Base-by-base conservation (phyloP, 2,888 invertebrate species). In the Clanis bilineata region DNA sequence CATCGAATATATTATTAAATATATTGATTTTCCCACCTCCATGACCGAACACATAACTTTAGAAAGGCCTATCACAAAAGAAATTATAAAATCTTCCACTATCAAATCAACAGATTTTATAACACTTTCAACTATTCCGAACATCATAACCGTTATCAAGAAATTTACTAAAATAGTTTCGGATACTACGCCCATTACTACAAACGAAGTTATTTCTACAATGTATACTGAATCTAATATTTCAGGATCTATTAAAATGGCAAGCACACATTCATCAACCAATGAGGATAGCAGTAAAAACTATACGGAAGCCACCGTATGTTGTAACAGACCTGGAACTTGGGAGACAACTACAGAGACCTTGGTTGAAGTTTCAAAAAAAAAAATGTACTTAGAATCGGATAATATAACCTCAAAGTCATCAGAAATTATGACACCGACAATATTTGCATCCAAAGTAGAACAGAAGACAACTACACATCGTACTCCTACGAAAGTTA, bases 271-370 rank as follows among this genome's bases (percentile, higher is more conserved):
- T 57, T 39, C 28, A 51, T 45, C 39, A 25, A 58, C 23, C 12
- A 58, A 15, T 3, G 18, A 51, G 15, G 18, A 10, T 51, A 18
- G 18, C 18, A 28, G 32, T 5, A 57, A 23, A 15, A 21, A 15
- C 39, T 7, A 23, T 28, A 32, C 44, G 21, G 60, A 59, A 22
- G 23, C 51, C 57, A 57, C 47, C 21, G 62, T 59, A 44, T 65
- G 65, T 59, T 71, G 73, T 45, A 54, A 66, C n/a, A 68, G 66
- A 43, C 70, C 69, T 2, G 56, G 45, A 6, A 61, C 62, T 21
- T 68, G 67, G 68, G 62, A 63, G 43, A 68, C 67, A 7, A 66
- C 65, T 7, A 57, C 62, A 36, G 62, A 56, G 41, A 54, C 22
- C 56, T 7, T 15, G 6, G 12, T 36, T 18, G 18, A 32, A 18